Conservation (phyloP, 2,113 vertebrate species). For the Sardina pilchardus region DNA sequence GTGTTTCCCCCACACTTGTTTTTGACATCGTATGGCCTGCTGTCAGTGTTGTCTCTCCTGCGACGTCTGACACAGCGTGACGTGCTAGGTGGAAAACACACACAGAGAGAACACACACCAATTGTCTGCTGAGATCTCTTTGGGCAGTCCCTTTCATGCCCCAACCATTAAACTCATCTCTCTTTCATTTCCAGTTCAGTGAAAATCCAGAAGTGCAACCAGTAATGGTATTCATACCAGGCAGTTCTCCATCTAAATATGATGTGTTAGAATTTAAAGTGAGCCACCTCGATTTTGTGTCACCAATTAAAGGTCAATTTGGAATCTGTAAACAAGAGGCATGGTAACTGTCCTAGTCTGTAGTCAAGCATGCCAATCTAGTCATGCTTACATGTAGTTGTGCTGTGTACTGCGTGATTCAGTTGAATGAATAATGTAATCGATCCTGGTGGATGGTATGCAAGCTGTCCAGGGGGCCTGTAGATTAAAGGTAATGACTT, state of each 20-base stretch:
- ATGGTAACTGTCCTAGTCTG: neutral
- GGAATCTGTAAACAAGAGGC: neutral
- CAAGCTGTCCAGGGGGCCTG: constrained; percentile 44
- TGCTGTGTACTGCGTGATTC: constrained; percentile 60
- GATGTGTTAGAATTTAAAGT: neutral
- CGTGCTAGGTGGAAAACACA: too few species aligned
- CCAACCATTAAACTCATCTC: neutral
- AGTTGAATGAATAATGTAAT: constrained; percentile 68
- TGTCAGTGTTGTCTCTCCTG: neutral
- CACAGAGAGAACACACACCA: too few species aligned
- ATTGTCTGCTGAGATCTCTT: neutral
- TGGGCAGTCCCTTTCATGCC: neutral
- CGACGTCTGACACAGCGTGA: neutral
- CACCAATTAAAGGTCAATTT: neutral
- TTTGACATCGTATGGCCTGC: neutral
- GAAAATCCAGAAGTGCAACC: neutral
- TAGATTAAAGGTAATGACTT: constrained; percentile 55
- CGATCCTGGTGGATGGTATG: constrained; percentile 62
- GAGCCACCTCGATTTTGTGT: neutral
- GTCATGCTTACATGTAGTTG: constrained; percentile 26
- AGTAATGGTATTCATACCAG: neutral
- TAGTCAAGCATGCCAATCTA: neutral
- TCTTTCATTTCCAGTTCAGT: neutral
- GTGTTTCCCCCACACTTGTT: neutral
- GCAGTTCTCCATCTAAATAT: neutral